Base-by-base conservation (phyloP, 2,797 vertebrate species). In the Furcifer pardalis region DNA sequence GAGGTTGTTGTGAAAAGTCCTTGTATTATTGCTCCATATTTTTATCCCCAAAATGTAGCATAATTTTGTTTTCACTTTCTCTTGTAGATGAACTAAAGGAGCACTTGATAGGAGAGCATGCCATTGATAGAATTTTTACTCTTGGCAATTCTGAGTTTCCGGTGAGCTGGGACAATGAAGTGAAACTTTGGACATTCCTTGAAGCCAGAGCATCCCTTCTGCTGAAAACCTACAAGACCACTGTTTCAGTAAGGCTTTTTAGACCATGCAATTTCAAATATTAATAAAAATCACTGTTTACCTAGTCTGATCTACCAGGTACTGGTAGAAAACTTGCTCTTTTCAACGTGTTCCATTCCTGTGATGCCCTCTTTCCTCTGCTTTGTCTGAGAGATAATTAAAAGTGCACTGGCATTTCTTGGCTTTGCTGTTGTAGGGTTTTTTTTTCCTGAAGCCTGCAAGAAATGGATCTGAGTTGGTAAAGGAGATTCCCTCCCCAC, bases 111-210 rank as follows among this genome's bases (percentile, higher is more conserved):
- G 98, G 98, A 19, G 98, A 99, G 19, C 96, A 93, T 1, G 97
- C 97, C 10, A 97, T 98, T 88, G 98, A 98, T 87, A 98, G 98
- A 96, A 97, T 99, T 95, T 98, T 99, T 96, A 98, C 98, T 27
- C 91, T 99, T 94, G 98, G 98, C 1, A 99, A 98, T 94, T 97
- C 97, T 0, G 98, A 99, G 84, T 99, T 98, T 89, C 98, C 99
- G 0, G 97, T 99, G 83, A 99, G 98, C 96, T 99, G 99, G 99
- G 97, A 98, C 81, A 99, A 99, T n/a, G 99, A 99, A 95, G 97
- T 98, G 93, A 99, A 98, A 93, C 93, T 99, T 89, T 99, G 99
- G 99, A 98, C 98, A 9, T 99, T 99, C 93, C 96, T 99, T 7
- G 98, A 99, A 95, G 98, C 98, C 60, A 95, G 99, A 90, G 97